Base-by-base conservation (phyloP, 2,888 invertebrate species). In the Augiades crinisus region DNA sequence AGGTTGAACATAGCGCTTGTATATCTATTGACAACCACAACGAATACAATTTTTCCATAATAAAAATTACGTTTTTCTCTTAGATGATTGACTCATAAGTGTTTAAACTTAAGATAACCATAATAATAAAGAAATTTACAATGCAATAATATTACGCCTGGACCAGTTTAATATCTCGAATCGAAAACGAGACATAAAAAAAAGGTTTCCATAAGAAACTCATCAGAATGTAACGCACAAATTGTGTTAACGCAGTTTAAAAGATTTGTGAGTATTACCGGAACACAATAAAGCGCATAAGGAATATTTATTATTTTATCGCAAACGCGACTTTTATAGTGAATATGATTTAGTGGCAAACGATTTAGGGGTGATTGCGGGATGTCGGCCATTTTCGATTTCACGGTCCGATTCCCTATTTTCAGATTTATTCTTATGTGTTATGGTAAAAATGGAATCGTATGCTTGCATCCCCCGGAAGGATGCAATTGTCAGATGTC, bases 281-380 rank as follows among this genome's bases (percentile, higher is more conserved):
- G 62, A 68, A 58, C 62, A 77, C 73, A 80, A 83, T 80, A 82
- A 77, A 81, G 78, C 73, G 75, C 72, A 75, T 70, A 76, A 70
- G 70, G 75, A 78, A 81, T 80, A 82, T 82, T 82, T 85, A 83
- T 80, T 78, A 78, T 81, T 79, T 78, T 81, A 82, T 81, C 74
- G 69, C 50, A 61, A 66, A 63, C 66, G 71, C 63, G 75, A 80
- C 76, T 77, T 86, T 87, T 82, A 87, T 86, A 74, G 83, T 78
- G 73, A 75, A 67, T 76, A 70, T 85, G 85, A 86, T 85, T 83
- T 85, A 85, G 74, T 74, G 67, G 64, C 75, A 74, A 83, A 74
- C 79, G 75, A 70, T 76, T 75, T 69, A 65, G 76, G 78, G 51
- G 68, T 58, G 62, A 72, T 62, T 61, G 67, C 58, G 65, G 72